Evolutionary conservation across 2,888 invertebrate species (phyloP), one percentile per base, ranked within the genome.

Genomic region (Leucophora obtusa): DNA sequence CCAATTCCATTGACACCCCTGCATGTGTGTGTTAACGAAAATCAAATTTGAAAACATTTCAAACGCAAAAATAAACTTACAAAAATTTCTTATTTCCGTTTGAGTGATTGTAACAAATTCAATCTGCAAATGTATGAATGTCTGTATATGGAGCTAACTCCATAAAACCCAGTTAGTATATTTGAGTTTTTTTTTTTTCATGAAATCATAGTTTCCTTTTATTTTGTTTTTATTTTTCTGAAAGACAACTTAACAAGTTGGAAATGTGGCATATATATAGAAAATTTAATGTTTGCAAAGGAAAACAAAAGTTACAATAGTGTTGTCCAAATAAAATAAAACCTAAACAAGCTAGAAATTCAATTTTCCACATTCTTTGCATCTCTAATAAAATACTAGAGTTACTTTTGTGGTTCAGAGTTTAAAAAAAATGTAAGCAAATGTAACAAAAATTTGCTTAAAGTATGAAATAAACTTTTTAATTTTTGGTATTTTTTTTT

Each of bases 41-140:
- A 58, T 66, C 21, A 74, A 51, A 74, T 65, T 73, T 58, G 15
- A 24, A 38, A 72, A 38, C 11, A 51, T 58, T 73, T 72, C 11
- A 65, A 59, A 65, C 21, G 10, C 15, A 2, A 59, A 65, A 51
- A 66, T 3, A 59, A 65, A 50, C 17, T 24, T 47, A 8, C 6
- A 47, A 28, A 43, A 47, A 59, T 28, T 79, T 72, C 14, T 68
- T 73, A 68, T 69, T 69, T 79, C 73, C 70, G 70, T 65, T 79
- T 70, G 79, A 70, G 65, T 70, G 79, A 79, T 70, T 79, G 63
- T 54, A 59, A 53, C 70, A 74, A 79, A 79, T 74, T 74, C 74
- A 65, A 53, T 70, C 69, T 63, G 63, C 53, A 43, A 58, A 72
- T 65, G 56, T 50, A 65, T 35, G 17, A 6, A 28, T 28, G 28